phyloP scores from a whole-genome alignment of 2,113 vertebrate species.

The Ptilonorhynchus violaceus region DNA sequence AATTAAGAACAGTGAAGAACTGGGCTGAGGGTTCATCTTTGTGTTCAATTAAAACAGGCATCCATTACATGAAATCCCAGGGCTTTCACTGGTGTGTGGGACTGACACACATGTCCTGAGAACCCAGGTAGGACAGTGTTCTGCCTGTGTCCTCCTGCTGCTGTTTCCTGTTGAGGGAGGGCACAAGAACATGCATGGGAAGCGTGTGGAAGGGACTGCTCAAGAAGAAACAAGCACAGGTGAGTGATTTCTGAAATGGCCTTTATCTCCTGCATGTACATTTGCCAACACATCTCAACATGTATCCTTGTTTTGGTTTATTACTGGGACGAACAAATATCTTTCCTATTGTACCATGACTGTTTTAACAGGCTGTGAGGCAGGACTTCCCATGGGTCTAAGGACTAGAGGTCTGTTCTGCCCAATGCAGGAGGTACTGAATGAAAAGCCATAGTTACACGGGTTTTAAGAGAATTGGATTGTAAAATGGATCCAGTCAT shows the following conservation, averaged over 20 bases:
- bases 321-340: not conserved
- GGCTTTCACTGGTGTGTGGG: not conserved
- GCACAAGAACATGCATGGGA: accelerated
- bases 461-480: not conserved
- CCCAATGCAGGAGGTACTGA: not conserved
- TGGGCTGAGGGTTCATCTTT: not conserved
- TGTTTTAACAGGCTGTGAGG: not conserved
- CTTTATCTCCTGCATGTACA: not conserved
- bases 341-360: not conserved
- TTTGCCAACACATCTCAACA: not conserved
- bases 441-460: not conserved
- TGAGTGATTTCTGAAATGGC: not conserved
- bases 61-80: not conserved
- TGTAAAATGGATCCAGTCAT: not conserved
- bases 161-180: not conserved
- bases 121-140: accelerated
- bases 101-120: accelerated
- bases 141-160: not conserved
- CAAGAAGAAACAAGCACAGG: not conserved
- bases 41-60: not conserved
- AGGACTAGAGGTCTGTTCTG: not conserved
- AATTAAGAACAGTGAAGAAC: not conserved
- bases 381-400: not conserved
- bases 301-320: not conserved
- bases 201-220: not conserved